A percentile compares a stretch with the other conserved stretches of the same genome.
phyloP scores from a whole-genome alignment of 1,140 invertebrate species.

The Platyscapa corneri region DNA sequence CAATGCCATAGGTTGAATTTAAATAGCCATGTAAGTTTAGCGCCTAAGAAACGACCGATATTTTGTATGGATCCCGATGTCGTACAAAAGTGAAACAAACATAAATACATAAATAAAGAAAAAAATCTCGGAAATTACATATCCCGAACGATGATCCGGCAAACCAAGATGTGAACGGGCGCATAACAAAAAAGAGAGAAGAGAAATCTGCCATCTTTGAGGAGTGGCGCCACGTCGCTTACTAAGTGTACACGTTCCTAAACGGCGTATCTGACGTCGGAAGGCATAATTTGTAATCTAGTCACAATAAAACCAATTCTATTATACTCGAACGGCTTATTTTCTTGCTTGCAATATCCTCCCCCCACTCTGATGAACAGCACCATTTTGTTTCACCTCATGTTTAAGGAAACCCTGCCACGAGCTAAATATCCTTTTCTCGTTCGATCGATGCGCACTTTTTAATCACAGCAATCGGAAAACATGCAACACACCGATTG shows the following conservation, averaged over 20 bases:
- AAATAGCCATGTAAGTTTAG: conserved; percentile 65
- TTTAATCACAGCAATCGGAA: too few species aligned
- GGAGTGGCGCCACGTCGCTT: conserved; percentile 61
- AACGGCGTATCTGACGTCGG: conserved; percentile 67
- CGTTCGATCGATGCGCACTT: too few species aligned
- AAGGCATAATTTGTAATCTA: conserved; percentile 74
- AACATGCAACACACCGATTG: too few species aligned
- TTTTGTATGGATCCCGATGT: conserved; percentile 72
- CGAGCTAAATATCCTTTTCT: too few species aligned
- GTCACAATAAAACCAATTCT: conserved; percentile 75
- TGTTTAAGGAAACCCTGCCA: too few species aligned
- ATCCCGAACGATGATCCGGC: conserved; percentile 61
- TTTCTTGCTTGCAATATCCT: too few species aligned
- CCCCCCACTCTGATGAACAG: too few species aligned
- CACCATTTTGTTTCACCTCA: too few species aligned
- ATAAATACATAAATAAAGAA: conserved; percentile 6
- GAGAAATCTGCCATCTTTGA: conserved; percentile 52
- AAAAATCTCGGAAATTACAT: conserved; percentile 66
- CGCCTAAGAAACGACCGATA: conserved; percentile 68
- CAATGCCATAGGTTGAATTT: conserved; percentile 61
- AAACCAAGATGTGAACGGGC: conserved; percentile 56
- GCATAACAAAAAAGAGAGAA: conserved; percentile 39
- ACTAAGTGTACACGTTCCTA: conserved; percentile 71
- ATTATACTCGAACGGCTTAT: conserved; percentile 62
- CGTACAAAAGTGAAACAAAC: too few species aligned